Base-by-base conservation (phyloP, 23 tunicate genomes). In the Styela plicata region DNA sequence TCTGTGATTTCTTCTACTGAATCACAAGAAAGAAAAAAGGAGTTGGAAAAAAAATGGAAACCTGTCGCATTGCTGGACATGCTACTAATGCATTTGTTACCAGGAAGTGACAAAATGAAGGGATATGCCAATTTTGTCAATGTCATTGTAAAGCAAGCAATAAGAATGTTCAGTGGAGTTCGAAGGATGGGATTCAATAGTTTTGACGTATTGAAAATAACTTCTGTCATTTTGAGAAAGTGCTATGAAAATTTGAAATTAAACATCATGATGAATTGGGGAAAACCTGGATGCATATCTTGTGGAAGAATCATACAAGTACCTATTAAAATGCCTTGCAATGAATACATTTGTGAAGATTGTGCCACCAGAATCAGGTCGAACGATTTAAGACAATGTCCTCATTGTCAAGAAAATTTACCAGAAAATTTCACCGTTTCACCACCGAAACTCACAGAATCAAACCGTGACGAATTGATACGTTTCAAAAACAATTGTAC, bases 301-400 rank as follows among this genome's bases (percentile, higher is more conserved):
- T 87, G 91, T 63, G 1, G 64, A 44, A 2, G 31, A 29, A 76
- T 24, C 22, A 34, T 85, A 1, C 64, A 44, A 22, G 79, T 80
- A 30, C 96, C 96, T 1, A 89, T 85, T 13, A 33, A 85, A 1
- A 30, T 90, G 20, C 96, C 89, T 2, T 90, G 96, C 63, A 53
- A 69, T 16, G 86, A 85, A 44, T 82, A 52, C 65, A 61, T 82
- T 61, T 90, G 96, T 52, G 25, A 52, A 76, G 29, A 53, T n/a
- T 76, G 81, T 57, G 66, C 53, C 17, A 69, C 25, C 13, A 76
- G 0, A 29, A 16, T 44, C 18, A 1, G 22, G 18, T 44, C 36
- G 63, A 18, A 76, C 17, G 81, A 57, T 7, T 7, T 53, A 20
- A 23, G 7, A 16, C 28, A 17, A 53, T 76, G 81, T 44, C 33